Evolutionary conservation across 2,888 invertebrate genomes (phyloP).

Genomic region (Rhagonycha lutea): DNA sequence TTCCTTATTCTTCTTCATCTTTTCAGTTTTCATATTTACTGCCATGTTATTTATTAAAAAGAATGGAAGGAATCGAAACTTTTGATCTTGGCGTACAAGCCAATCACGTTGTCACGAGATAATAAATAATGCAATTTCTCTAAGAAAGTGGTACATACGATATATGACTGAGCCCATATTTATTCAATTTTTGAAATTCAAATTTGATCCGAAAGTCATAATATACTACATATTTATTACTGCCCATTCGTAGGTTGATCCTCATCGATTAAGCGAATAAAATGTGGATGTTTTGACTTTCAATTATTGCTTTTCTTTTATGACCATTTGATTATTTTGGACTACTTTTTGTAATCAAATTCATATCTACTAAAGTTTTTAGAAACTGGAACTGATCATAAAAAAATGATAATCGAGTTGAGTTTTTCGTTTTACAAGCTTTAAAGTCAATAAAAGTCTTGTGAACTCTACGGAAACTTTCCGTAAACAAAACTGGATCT

Average conservation of each 20-base stretch:
- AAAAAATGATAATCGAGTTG: too few species aligned
- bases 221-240: not conserved
- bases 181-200: not conserved
- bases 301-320: not conserved
- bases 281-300: not conserved
- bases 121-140: not conserved
- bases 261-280: not conserved
- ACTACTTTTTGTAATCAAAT: too few species aligned
- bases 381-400: too few species aligned
- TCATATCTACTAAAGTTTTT: too few species aligned
- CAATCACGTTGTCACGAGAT: not conserved
- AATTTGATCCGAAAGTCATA: not conserved
- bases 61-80: constrained; percentile 9
- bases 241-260: not conserved
- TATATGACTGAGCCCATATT: not conserved
- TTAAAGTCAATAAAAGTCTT: not conserved
- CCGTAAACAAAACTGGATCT: too few species aligned
- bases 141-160: not conserved
- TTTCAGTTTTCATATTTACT: constrained; percentile 12
- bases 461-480: not conserved
- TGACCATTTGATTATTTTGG: not conserved
- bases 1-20: not conserved
- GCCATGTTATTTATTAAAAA: constrained; percentile 12
- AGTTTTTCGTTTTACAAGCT: not conserved
- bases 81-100: constrained; percentile 11